Percentiles rank a stretch among this genome's conserved stretches.
These are phyloP conservation scores for Nomada ferruginata DNA, from an alignment of 2,888 invertebrate species.

Conservation along the genomic window DNA sequence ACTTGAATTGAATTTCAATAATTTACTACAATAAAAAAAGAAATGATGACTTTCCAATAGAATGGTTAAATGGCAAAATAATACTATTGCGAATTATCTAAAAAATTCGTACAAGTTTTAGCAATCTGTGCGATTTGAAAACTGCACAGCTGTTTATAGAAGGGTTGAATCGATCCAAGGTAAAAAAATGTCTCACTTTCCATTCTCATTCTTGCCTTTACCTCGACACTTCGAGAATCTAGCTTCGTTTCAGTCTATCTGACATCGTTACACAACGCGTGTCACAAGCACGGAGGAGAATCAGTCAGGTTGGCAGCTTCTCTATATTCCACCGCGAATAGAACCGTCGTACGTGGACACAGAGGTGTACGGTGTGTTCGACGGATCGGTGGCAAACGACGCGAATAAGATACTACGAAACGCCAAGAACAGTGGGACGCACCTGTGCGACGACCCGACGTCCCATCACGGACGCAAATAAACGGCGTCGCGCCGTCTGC, in stretches of 20 bases:
- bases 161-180: too few relatives aligned
- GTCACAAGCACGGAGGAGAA: conserved; percentile 4
- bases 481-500: conserved; percentile 83
- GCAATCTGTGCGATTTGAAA: too few relatives aligned
- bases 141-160: too few relatives aligned
- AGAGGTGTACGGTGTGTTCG: conserved; percentile 23
- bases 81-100: too few relatives aligned
- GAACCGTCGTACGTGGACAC: conserved; percentile 37
- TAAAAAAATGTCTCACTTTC: too few relatives aligned
- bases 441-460: conserved; percentile 64
- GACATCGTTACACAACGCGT: conserved; percentile 45
- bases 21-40: too few relatives aligned
- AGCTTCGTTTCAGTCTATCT: not conserved
- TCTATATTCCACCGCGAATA: conserved; percentile 55
- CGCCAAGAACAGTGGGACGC: conserved; percentile 53
- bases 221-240: conserved; percentile 26
- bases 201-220: not conserved
- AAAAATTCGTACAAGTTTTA: too few relatives aligned
- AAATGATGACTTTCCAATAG: too few relatives aligned
- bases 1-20: too few relatives aligned
- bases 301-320: conserved; percentile 42
- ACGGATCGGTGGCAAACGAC: conserved; percentile 40
- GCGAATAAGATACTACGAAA: conserved; percentile 40
- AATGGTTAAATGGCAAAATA: too few relatives aligned
- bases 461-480: conserved; percentile 77